Percentiles rank a stretch among this genome's conserved stretches.
These are phyloP conservation scores for Vulpes vulpes DNA, from an alignment of 2,113 vertebrate genomes.

Conservation along the genomic window DNA sequence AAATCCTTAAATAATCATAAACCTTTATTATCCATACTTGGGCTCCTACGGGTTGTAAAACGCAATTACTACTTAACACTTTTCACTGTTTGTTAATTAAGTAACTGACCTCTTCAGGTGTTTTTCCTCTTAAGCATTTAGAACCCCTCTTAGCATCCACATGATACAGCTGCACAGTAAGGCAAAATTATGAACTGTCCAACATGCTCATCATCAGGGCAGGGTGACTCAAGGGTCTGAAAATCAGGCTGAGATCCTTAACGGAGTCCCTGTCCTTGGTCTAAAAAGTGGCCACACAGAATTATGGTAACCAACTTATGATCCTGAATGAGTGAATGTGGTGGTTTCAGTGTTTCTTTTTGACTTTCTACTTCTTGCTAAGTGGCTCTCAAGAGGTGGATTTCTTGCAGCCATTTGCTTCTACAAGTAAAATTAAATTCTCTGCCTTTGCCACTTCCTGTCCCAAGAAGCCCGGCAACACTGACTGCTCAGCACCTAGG, in stretches of 20 bases:
- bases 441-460: conserved; percentile 19
- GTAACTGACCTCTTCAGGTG: background rate
- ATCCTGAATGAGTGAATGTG: background rate
- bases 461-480: background rate
- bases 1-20: background rate
- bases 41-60: background rate
- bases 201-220: background rate
- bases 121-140: background rate
- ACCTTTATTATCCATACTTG: background rate
- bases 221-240: background rate
- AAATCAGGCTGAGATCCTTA: background rate
- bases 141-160: background rate
- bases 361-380: background rate
- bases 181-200: background rate
- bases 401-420: conserved; percentile 53
- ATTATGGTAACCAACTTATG: background rate
- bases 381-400: conserved; percentile 58
- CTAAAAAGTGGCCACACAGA: background rate
- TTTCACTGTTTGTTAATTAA: background rate
- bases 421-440: conserved; percentile 46
- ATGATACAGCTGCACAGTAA: background rate
- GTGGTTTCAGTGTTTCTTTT: background rate
- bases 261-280: background rate
- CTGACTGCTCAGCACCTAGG: background rate
- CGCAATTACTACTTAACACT: background rate